phyloP scores from a whole-genome alignment of 2,888 invertebrate species.

The Eustalomyia histrio region DNA sequence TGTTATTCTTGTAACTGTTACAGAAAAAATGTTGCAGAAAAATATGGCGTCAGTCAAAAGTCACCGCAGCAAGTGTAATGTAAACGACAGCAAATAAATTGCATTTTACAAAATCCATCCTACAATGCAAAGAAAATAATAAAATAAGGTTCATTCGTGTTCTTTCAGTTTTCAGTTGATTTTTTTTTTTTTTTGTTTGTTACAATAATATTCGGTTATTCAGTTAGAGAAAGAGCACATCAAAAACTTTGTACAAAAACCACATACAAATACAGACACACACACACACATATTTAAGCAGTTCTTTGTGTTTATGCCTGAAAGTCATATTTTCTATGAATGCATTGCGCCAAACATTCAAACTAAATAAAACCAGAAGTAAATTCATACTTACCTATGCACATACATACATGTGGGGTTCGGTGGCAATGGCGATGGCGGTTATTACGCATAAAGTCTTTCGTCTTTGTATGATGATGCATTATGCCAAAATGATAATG shows the following conservation, averaged over 20 bases:
- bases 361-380: background rate
- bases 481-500: conserved; percentile 5
- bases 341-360: background rate
- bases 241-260: background rate
- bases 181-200: background rate
- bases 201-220: background rate
- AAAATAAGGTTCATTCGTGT: background rate
- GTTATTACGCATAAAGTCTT: conserved; percentile 10
- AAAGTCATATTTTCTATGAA: conserved; percentile 17
- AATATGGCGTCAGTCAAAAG: conserved; percentile 77
- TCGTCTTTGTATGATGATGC: background rate
- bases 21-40: conserved; percentile 74
- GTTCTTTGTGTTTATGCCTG: conserved; percentile 32
- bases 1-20: conserved; percentile 45
- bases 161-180: background rate
- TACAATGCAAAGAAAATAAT: conserved; percentile 22
- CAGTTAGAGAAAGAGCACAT: background rate
- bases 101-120: conserved; percentile 71
- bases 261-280: background rate
- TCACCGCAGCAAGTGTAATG: conserved; percentile 74
- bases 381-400: no score
- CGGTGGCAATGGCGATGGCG: background rate
- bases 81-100: conserved; percentile 77
- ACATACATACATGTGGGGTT: no score
- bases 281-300: background rate